A percentile compares a stretch with the other conserved stretches of the same genome.
phyloP scores from a whole-genome alignment of 1,140 invertebrate species.

The Drosophila leontia region DNA sequence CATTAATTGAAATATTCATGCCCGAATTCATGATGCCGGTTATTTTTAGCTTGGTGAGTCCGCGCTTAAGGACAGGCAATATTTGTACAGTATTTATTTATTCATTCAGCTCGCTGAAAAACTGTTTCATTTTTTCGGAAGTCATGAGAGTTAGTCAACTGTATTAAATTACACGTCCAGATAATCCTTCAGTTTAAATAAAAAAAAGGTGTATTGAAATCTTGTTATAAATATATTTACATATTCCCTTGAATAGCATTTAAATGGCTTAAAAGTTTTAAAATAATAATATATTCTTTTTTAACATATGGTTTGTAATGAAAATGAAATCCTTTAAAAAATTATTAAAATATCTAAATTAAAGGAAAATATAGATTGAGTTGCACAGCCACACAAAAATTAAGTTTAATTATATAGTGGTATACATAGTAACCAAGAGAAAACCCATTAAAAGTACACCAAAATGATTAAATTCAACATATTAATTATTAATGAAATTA shows the following conservation, averaged over 20 bases:
- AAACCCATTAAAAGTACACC: too few relatives aligned
- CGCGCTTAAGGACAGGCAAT: conserved; percentile 24
- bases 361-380: not conserved
- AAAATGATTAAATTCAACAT: not conserved
- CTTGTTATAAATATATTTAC: too few relatives aligned
- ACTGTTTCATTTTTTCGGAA: conserved; percentile 8
- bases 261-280: not conserved
- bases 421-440: not conserved
- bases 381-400: too few relatives aligned
- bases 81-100: conserved; percentile 45
- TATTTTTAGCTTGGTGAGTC: conserved; percentile 38
- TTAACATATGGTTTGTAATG: not conserved
- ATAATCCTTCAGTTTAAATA: conserved; percentile 14
- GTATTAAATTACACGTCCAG: not conserved
- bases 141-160: conserved; percentile 14
- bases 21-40: conserved; percentile 28
- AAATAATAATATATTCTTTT: not conserved
- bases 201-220: not conserved
- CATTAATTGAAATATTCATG: conserved; percentile 81
- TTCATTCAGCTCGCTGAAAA: conserved; percentile 22
- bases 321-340: not conserved
- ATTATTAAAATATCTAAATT: not conserved
- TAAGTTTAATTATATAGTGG: not conserved
- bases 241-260: too few relatives aligned
- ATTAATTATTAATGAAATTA: not conserved